Base-by-base conservation (phyloP, 2,113 vertebrate species). In the Tragulus kanchil region DNA sequence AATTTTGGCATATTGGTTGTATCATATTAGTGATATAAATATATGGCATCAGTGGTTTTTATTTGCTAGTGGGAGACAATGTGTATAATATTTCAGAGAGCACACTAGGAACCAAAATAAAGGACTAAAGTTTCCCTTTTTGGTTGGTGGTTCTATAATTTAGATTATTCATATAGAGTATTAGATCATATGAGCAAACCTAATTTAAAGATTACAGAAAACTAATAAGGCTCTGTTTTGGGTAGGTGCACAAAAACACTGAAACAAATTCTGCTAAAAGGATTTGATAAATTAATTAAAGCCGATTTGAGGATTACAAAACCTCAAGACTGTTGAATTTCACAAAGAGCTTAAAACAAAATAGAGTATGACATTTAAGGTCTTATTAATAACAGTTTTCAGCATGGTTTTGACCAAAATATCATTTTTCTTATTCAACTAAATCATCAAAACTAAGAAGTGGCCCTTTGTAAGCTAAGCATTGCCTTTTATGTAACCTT, bases 231-330 rank as follows among this genome's bases (percentile, higher is more conserved):
- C 3, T 59, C 59, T 93, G 8, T 28, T 86, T 97, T 93, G 42
- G 81, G 78, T 45, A 82, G 54, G 61, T 81, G 21, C 50, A 92
- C 21, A 54, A 97, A 96, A 92, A 92, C 89, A 54, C 7, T 88
- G 94, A 97, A 98, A 42, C n/a, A 93, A 65, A 75, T 87, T 90
- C 5, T 23, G 3, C 71, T 97, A 58, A 31, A 97, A 94, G 87
- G 95, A 98, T 97, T 71, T 97, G 64, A 93, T 93, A 85, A 96
- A 67, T 69, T 95, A 95, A 92, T 97, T 94, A 90, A 97, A 61
- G 26, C 13, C 28, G 61, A 97, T 93, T 97, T 77, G 4, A 75
- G 69, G 61, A 97, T 97, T 87, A 94, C 75, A 88, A 96, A 97
- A 89, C 71, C 61, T 73, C 81, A 93, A 94, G 88, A 61, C 84